Evolutionary conservation across 2,797 vertebrate species (phyloP).

Genomic region (Bradypodion pumilum): DNA sequence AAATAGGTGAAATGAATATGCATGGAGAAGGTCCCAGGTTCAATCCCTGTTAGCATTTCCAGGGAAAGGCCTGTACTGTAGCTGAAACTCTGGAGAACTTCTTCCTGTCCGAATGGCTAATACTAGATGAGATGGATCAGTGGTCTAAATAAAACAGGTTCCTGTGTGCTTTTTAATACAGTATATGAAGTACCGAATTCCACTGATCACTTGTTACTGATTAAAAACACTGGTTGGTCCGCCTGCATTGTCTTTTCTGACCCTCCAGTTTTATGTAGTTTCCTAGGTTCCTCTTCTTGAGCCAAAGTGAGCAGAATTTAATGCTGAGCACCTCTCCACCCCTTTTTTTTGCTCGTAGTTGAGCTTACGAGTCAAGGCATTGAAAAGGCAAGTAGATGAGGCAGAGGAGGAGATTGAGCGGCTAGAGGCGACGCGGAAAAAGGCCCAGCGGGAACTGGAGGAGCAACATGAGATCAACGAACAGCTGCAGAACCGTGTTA

Average conservation of each 20-base stretch:
- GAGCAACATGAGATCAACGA: conserved; percentile 92
- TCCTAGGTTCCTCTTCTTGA: background rate
- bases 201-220: background rate
- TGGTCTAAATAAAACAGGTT: background rate
- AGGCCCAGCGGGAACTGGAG: conserved; percentile 90
- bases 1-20: too few species aligned
- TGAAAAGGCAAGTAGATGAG: conserved; percentile 96
- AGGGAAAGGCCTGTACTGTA: too few species aligned
- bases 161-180: background rate
- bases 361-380: conserved; percentile 88
- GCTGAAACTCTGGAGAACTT: background rate
- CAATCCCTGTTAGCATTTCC: background rate
- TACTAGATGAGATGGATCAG: background rate
- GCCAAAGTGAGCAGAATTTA: background rate
- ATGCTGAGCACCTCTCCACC: background rate
- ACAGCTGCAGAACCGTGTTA: conserved; percentile 84
- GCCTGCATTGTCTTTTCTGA: background rate
- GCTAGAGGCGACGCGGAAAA: conserved; percentile 85
- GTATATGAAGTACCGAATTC: too few species aligned
- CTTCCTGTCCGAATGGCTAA: background rate
- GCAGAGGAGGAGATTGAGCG: conserved; percentile 92
- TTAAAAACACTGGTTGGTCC: too few species aligned
- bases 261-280: background rate
- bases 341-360: conserved; percentile 76
- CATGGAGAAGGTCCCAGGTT: background rate